phyloP scores from a whole-genome alignment of 2,888 invertebrate genomes.

The Amiota communis region DNA sequence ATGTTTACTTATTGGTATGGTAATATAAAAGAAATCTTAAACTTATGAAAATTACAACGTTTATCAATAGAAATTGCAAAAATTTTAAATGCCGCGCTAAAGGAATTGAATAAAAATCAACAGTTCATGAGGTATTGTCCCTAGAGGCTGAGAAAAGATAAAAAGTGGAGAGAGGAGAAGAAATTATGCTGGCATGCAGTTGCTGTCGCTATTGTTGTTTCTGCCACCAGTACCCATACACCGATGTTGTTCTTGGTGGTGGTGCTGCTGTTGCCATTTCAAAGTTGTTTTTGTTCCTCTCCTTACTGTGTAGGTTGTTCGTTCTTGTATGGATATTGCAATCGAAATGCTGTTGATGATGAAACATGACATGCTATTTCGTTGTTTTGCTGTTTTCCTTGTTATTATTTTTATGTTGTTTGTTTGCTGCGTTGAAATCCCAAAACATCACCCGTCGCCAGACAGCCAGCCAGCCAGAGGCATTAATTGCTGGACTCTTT shows the following conservation, averaged over 20 bases:
- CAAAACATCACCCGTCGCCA: neutral
- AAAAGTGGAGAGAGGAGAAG: too few relatives aligned
- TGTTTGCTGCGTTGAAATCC: neutral
- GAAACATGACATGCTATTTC: constrained; percentile 10
- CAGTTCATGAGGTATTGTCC: too few relatives aligned
- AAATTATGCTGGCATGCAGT: too few relatives aligned
- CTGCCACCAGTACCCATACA: too few relatives aligned
- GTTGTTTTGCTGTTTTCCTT: constrained; percentile 11
- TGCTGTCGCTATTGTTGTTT: too few relatives aligned
- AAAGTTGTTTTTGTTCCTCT: neutral
- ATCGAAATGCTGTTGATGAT: constrained; percentile 19
- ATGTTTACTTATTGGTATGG: neutral
- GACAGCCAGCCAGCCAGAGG: neutral
- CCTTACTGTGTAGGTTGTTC: neutral
- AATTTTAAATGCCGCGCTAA: neutral
- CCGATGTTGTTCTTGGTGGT: neutral
- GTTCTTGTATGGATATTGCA: constrained; percentile 14
- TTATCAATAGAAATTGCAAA: neutral
- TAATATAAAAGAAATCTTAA: neutral
- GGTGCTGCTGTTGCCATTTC: neutral
- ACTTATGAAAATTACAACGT: neutral
- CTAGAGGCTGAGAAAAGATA: too few relatives aligned
- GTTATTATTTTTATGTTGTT: neutral
- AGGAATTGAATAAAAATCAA: too few relatives aligned
- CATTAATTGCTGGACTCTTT: neutral